Conservation (phyloP, 2,113 vertebrate species). For the Macrotis lagotis region DNA sequence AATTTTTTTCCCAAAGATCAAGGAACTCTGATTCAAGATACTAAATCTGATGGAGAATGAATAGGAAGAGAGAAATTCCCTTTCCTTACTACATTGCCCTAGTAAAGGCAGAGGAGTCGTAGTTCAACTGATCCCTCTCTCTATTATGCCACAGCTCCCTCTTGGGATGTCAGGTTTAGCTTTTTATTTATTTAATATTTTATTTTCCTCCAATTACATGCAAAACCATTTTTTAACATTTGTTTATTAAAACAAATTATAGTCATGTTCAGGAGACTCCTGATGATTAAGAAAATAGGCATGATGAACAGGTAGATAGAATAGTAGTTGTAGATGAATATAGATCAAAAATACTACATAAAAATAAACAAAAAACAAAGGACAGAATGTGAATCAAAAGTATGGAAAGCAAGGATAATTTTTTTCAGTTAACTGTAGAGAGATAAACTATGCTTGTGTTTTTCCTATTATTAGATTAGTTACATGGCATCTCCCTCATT, state of each 20-base stretch:
- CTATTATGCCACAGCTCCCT: not conserved
- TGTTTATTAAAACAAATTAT: not conserved
- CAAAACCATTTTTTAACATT: not conserved
- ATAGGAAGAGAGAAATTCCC: not conserved
- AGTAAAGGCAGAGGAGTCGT: not conserved
- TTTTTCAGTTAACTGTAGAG: too few relatives aligned
- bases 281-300: not conserved
- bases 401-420: too few relatives aligned
- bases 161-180: not conserved
- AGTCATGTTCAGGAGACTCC: not conserved
- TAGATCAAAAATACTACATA: not conserved
- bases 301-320: not conserved
- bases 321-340: not conserved
- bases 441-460: not conserved
- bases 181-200: not conserved
- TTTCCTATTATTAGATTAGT: not conserved
- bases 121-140: not conserved
- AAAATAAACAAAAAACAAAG: too few relatives aligned
- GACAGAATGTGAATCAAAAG: too few relatives aligned
- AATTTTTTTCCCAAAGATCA: too few relatives aligned
- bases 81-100: not conserved
- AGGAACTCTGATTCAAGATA: not conserved
- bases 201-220: not conserved
- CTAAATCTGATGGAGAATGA: not conserved
- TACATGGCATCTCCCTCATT: not conserved